Base-by-base conservation (phyloP, 2,113 vertebrate species). In the Eubucco bourcierii region DNA sequence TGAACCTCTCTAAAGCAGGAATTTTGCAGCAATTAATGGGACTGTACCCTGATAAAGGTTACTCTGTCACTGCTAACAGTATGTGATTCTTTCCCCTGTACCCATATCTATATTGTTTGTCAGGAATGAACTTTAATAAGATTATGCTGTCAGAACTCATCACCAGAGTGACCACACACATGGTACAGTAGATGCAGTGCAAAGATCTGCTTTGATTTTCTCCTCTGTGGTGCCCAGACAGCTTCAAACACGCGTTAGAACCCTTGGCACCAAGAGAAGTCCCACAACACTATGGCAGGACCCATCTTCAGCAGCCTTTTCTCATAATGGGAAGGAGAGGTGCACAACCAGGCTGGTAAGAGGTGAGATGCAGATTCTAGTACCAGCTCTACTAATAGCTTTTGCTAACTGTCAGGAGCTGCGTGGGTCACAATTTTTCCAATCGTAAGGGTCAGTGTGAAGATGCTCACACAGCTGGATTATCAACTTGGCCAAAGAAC, bases 81-180 rank as follows among this genome's bases (percentile, higher is more conserved):
- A 14, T 63, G 78, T 95, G 95, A 89, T 92, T 93, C 66, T 73
- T 15, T 4, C 68, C 84, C 90, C 68, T 64, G 58, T 63, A 87
- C 46, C 61, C 77, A 61, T 91, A 96, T 94, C 87, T 79, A 29
- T 84, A 90, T 81, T 12, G 3, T 87, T 93, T 93, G 90, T 95
- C 94, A 94, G 84, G 68, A 90, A 85, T 92, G 80, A 95, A 96
- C 93, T 96, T 95, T 90, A 94, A 67, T 83, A 95, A 89, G 86
- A 93, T 93, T 65, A 59, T 84, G 55, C 84, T 95, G 93, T 95
- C 95, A 95, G 79, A 92, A 90, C 53, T 82, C 76, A 95, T 94
- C 82, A 53, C 68, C 52, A 83, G 31, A 90, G 41, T 90, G 90
- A 84, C 81, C 80, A 94, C 70, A 84, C 88, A 79, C 74, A 60